Evolutionary conservation across 1,140 invertebrate species (phyloP), one percentile per base, ranked within the genome.

Genomic region (Aphaenogaster floridana): DNA sequence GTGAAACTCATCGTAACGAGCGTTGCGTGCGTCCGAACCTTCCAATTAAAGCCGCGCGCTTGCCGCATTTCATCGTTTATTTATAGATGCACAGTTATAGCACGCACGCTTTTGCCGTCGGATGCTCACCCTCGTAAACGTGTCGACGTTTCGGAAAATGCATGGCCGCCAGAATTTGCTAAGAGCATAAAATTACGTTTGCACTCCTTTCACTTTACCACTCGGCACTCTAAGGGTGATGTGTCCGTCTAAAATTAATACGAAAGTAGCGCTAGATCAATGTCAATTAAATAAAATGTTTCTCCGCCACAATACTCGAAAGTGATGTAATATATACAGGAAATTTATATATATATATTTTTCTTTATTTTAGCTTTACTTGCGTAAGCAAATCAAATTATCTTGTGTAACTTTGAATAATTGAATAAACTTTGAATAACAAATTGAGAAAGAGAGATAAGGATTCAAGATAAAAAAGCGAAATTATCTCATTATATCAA

Each of bases 11-110:
- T 88, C 91, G 91, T 91, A 93, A 93, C 92, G 68, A 92, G 92
- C 87, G 86, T 93, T 88, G 93, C 93, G 89, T 94, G 92, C 77
- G 84, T 45, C 61, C 86, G 88, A 80, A 90, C 89, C 89, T 92
- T 92, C 92, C 92, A 94, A 93, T 94, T 93, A 94, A 92, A 93
- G 88, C 91, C 76, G 87, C 89, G 78, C 87, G 87, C 92, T 92
- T 88, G 90, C 90, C 86, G 92, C 91, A 93, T 93, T 93, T 92
- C 88, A 89, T 89, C 90, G 90, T 91, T 91, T 91, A 91, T 91
- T 91, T 91, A 91, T 91, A 91, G 90, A 88, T 74, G 78, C 81
- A 48, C 86, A 79, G 89, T 88, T 91, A 81, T 81, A 87, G 87
- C 89, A 89, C 84, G 89, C 90, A 80, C 84, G 90, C 89, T 90